Conservation (phyloP, 2,797 vertebrate genomes). For the Rhinophrynus dorsalis region DNA sequence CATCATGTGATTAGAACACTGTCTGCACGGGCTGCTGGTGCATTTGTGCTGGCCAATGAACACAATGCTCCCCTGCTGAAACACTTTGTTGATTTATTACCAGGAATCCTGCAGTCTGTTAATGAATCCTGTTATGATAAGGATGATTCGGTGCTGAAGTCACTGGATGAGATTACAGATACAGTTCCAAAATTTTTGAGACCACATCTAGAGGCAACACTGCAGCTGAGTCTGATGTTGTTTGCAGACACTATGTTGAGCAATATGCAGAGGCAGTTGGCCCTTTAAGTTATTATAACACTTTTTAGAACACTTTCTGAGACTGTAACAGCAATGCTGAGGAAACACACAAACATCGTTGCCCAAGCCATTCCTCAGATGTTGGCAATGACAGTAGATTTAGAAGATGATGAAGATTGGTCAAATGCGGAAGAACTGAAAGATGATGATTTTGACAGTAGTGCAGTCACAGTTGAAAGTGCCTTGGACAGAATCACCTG, state of each 20-base stretch:
- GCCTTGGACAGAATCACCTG: constrained; percentile 95
- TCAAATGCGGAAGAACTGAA: constrained; percentile 93
- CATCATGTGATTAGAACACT: constrained; percentile 89
- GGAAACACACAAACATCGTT: constrained; percentile 90
- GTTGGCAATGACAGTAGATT: constrained; percentile 98
- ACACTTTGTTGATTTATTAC: constrained; percentile 93
- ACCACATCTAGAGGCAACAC: constrained; percentile 89
- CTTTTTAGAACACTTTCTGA: too few species aligned
- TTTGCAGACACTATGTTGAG: constrained; percentile 88
- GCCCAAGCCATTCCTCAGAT: constrained; percentile 96
- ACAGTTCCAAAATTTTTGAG: constrained; percentile 94
- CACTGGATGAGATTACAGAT: constrained; percentile 96
- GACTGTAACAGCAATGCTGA: constrained; percentile 95
- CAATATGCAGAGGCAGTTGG: constrained; percentile 95
- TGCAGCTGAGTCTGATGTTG: constrained; percentile 93
- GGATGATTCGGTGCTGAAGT: constrained; percentile 95
- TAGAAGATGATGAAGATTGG: constrained; percentile 97
- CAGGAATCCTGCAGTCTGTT: constrained; percentile 91
- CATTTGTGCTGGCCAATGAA: constrained; percentile 94
- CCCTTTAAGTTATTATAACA: constrained; percentile 93
- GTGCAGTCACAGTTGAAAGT: constrained; percentile 95
- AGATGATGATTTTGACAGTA: constrained; percentile 97
- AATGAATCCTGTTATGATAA: constrained; percentile 95
- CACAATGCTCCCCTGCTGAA: constrained; percentile 88
- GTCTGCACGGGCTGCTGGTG: constrained; percentile 88